A percentile compares a stretch with the other conserved stretches of the same genome.
Conservation (phyloP, 92 coral and sea anemone species). For the Galaxea fascicularis region DNA sequence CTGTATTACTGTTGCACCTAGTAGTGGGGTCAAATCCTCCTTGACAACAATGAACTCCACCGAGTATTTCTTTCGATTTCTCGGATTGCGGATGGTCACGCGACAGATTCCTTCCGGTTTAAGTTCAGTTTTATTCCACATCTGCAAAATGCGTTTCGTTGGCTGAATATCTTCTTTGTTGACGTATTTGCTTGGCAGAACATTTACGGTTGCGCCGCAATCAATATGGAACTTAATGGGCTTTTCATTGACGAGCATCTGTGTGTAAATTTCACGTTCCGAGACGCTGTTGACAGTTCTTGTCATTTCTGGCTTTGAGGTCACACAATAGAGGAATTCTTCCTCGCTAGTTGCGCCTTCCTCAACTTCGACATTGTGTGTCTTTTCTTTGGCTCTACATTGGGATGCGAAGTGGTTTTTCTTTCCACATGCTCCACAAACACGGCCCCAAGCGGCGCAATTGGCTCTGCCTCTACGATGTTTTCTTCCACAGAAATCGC, state of each 20-base stretch:
- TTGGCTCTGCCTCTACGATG: conserved; percentile 37
- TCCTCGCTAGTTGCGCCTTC: conserved; percentile 19
- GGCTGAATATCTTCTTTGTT: conserved; percentile 45
- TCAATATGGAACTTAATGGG: conserved; percentile 72
- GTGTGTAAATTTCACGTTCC: conserved; percentile 56
- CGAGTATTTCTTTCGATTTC: conserved; percentile 62
- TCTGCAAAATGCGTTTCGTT: conserved; percentile 48
- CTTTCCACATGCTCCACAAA: conserved; percentile 43
- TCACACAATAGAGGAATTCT: conserved; percentile 57
- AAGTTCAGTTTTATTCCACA: conserved; percentile 69
- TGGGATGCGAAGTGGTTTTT: too few species aligned
- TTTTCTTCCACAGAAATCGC: conserved; percentile 52
- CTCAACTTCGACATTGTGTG: conserved; percentile 2
- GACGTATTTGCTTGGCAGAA: conserved; percentile 54
- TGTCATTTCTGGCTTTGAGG: conserved; percentile 13
- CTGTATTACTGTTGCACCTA: conserved; percentile 55
- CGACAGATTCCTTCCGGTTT: conserved; percentile 63
- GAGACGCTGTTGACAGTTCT: conserved; percentile 43
- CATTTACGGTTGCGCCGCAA: conserved; percentile 62
- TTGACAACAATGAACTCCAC: conserved; percentile 57
- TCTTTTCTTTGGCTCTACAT: too few species aligned
- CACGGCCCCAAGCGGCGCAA: conserved; percentile 48
- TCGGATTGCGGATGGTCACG: conserved; percentile 58
- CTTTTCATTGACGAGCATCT: conserved; percentile 47
- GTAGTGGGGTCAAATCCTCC: conserved; percentile 58